phyloP scores from a whole-genome alignment of 2,113 vertebrate species.

The Anthoscopus minutus region DNA sequence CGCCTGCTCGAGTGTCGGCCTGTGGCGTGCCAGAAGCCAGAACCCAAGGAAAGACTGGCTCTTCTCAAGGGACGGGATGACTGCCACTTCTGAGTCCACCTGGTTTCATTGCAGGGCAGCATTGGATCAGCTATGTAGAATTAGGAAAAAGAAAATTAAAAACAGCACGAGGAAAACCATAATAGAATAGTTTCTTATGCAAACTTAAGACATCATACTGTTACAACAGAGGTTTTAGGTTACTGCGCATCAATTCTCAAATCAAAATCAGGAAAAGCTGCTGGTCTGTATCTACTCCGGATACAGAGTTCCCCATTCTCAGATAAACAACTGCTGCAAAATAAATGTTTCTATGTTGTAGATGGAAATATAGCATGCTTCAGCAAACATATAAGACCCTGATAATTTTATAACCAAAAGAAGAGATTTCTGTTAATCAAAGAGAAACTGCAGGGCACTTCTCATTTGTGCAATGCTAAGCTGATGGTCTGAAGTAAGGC shows the following conservation, averaged over 20 bases:
- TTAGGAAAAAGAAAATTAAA: background rate
- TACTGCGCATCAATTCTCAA: fast-evolving
- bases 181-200: background rate
- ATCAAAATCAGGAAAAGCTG: background rate
- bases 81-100: conserved; percentile 92
- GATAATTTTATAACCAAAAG: background rate
- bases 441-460: background rate
- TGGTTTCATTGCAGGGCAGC: conserved; percentile 82
- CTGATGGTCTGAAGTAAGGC: background rate
- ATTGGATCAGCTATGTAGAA: conserved; percentile 59
- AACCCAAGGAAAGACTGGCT: conserved; percentile 88
- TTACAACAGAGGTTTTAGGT: background rate
- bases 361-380: fast-evolving
- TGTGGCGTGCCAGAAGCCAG: conserved; percentile 96
- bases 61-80: conserved; percentile 89
- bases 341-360: fast-evolving
- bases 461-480: background rate
- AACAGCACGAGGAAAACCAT: background rate
- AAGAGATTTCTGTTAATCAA: background rate
- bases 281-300: background rate
- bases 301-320: background rate
- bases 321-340: background rate
- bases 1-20: conserved; percentile 94
- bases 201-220: background rate
- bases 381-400: background rate